phyloP scores from a whole-genome alignment of 2,888 invertebrate species.

The Tanypteryx hageni region DNA sequence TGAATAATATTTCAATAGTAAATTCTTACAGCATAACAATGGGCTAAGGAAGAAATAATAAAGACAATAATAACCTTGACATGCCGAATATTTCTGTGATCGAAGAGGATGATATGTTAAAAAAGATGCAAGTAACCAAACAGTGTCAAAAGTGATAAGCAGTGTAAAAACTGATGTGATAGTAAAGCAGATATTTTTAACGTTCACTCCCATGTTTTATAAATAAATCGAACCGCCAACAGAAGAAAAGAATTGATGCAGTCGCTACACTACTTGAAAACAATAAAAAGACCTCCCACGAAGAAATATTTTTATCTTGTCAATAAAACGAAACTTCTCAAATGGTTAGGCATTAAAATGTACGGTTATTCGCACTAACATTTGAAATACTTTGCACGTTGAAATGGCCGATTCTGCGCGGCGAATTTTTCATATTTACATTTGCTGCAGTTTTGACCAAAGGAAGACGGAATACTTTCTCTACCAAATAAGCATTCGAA shows the following conservation, averaged over 20 bases:
- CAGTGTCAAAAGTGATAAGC: conserved; percentile 38
- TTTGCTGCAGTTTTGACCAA: neutral
- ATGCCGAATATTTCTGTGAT: conserved; percentile 20
- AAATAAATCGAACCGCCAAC: neutral
- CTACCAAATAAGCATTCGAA: neutral
- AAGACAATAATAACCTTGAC: neutral
- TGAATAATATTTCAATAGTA: neutral
- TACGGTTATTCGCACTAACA: neutral
- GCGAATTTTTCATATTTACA: conserved; percentile 50
- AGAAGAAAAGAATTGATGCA: neutral
- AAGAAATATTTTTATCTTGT: neutral
- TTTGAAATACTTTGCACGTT: conserved; percentile 41
- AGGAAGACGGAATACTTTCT: neutral
- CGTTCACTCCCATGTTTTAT: neutral
- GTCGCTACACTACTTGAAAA: neutral
- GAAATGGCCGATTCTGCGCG: conserved; percentile 52
- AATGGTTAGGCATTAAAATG: neutral
- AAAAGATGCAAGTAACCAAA: conserved; percentile 32
- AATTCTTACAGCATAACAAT: neutral
- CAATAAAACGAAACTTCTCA: neutral
- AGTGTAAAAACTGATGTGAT: neutral
- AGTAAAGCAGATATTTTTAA: neutral
- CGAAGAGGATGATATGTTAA: conserved; percentile 36
- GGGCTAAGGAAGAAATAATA: neutral
- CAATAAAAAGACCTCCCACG: conserved; percentile 37